Evolutionary conservation across 1,140 invertebrate genomes (phyloP).

Genomic region (Rhysida immarginata): DNA sequence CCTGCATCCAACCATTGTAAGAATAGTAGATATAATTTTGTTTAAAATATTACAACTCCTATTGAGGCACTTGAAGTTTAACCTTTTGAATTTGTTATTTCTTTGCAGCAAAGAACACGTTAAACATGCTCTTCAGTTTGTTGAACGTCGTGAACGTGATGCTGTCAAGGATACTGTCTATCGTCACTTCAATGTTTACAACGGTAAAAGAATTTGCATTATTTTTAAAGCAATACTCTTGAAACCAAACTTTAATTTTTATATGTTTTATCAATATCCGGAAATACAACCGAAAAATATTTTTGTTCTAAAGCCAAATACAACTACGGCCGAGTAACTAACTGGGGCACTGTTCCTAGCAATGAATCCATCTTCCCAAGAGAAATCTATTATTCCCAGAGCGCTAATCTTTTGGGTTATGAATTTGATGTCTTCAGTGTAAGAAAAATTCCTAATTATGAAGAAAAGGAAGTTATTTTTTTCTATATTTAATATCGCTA

Average conservation of each 20-base stretch:
- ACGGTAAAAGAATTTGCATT: background rate
- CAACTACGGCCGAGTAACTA: background rate
- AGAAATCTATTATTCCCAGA: background rate
- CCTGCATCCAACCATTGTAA: no score
- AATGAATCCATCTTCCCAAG: background rate
- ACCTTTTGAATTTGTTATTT: no score
- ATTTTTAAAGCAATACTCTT: no score
- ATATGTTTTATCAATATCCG: no score
- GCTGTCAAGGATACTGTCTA: background rate
- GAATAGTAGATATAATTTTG: slow-evolving; percentile 1
- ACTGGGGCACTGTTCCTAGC: background rate
- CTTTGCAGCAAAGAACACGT: background rate
- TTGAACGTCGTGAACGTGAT: background rate
- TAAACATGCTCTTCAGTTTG: background rate
- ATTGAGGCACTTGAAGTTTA: no score
- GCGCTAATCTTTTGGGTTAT: background rate
- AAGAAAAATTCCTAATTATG: no score
- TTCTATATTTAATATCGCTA: no score
- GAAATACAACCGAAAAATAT: no score
- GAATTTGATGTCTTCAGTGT: background rate
- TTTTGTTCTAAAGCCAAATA: background rate
- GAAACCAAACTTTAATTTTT: no score
- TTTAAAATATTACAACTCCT: no score
- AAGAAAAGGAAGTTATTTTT: no score
- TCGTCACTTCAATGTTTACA: background rate